Evolutionary conservation across 2,113 vertebrate species (phyloP).

Genomic region (Nyctibius bracteatus): DNA sequence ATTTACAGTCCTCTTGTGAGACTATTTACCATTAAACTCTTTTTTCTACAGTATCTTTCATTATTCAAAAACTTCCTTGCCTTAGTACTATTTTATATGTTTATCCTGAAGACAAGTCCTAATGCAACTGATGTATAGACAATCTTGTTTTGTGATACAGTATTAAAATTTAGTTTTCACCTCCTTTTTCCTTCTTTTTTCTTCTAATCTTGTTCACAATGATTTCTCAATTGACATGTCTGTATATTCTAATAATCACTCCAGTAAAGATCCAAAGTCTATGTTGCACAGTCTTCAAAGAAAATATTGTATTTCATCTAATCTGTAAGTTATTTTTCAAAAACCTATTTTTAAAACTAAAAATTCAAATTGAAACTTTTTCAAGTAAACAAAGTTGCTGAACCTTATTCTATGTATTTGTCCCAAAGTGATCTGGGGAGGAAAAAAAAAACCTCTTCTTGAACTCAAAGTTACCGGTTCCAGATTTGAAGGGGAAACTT

Average conservation of each 20-base stretch:
- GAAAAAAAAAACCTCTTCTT: neutral
- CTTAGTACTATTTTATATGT: neutral
- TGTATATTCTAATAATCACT: neutral
- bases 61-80: neutral
- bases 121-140: neutral
- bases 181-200: neutral
- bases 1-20: accelerated
- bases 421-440: neutral
- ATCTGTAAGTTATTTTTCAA: neutral
- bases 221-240: neutral
- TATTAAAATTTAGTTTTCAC: neutral
- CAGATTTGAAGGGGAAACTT: too few species aligned
- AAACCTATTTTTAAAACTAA: neutral
- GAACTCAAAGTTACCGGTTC: neutral
- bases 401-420: neutral
- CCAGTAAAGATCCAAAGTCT: neutral
- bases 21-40: neutral
- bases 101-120: neutral
- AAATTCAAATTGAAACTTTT: neutral
- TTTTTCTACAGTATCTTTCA: neutral
- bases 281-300: neutral
- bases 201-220: neutral
- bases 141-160: neutral
- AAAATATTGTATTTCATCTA: neutral
- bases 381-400: neutral